phyloP scores from a whole-genome alignment of 2,113 vertebrate genomes.

The Chlamydotis undulata region DNA sequence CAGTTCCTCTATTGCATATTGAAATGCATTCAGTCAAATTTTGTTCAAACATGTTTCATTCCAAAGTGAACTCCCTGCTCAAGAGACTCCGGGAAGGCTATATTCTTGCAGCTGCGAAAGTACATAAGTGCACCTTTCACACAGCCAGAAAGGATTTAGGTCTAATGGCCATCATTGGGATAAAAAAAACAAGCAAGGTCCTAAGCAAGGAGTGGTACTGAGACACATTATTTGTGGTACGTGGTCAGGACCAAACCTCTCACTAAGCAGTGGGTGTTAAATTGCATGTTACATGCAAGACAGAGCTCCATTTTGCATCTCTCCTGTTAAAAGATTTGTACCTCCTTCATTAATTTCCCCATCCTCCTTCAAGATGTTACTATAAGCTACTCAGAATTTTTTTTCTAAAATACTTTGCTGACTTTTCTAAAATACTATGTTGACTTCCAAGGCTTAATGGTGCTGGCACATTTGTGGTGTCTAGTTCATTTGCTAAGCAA shows the following conservation, averaged over 20 bases:
- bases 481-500: background rate
- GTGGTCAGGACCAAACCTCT: background rate
- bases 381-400: background rate
- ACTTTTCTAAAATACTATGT: background rate
- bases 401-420: background rate
- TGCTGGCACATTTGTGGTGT: background rate
- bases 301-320: background rate
- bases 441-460: background rate
- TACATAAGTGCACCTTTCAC: background rate
- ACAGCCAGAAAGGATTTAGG: background rate
- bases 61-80: background rate
- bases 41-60: background rate
- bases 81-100: background rate
- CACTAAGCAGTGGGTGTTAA: background rate
- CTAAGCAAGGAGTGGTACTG: background rate
- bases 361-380: background rate
- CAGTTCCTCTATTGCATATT: background rate
- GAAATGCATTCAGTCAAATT: background rate
- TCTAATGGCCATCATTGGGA: background rate
- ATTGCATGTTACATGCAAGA: background rate
- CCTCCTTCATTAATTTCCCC: background rate
- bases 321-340: background rate
- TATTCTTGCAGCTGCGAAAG: background rate
- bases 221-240: background rate
- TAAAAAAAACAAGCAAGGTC: background rate